Evolutionary conservation across 2,113 vertebrate species (phyloP).

Genomic region (Amblyopsis rosae): DNA sequence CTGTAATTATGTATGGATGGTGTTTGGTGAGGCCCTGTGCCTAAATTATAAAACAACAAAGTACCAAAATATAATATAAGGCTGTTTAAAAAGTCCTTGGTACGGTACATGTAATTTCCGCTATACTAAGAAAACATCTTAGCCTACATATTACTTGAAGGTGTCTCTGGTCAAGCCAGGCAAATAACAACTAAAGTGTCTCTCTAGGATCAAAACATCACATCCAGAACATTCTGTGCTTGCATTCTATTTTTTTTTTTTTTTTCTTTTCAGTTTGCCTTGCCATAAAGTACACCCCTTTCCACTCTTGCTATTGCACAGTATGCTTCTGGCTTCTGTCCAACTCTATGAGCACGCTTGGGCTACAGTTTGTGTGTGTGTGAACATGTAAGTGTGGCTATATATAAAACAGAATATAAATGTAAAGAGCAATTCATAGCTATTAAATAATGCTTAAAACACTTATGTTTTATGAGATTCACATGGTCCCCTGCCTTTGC

Average conservation of each 20-base stretch:
- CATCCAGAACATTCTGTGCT: constrained; percentile 38
- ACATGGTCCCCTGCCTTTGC: too few species aligned
- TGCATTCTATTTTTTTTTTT: constrained; percentile 44
- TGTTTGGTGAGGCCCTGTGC: too few species aligned
- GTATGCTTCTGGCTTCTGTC: constrained; percentile 43
- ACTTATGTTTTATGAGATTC: too few species aligned
- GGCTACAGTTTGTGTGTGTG: neutral
- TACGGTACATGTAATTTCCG: too few species aligned
- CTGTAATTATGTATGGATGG: too few species aligned
- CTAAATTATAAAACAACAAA: too few species aligned
- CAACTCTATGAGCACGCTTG: constrained; percentile 29
- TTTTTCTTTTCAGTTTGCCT: constrained; percentile 45
- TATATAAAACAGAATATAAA: neutral
- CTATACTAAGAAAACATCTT: too few species aligned
- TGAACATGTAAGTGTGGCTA: neutral
- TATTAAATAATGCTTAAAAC: too few species aligned
- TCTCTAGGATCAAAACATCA: constrained; percentile 7
- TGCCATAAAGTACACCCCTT: constrained; percentile 38
- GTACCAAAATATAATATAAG: too few species aligned
- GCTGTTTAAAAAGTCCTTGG: too few species aligned
- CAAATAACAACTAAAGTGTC: neutral
- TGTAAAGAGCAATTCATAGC: neutral
- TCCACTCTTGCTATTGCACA: constrained; percentile 45
- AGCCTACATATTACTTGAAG: too few species aligned
- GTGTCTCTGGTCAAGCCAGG: too few species aligned